Base-by-base conservation (phyloP, 2,113 vertebrate genomes). In the Chamaetylas fuelleborni region DNA sequence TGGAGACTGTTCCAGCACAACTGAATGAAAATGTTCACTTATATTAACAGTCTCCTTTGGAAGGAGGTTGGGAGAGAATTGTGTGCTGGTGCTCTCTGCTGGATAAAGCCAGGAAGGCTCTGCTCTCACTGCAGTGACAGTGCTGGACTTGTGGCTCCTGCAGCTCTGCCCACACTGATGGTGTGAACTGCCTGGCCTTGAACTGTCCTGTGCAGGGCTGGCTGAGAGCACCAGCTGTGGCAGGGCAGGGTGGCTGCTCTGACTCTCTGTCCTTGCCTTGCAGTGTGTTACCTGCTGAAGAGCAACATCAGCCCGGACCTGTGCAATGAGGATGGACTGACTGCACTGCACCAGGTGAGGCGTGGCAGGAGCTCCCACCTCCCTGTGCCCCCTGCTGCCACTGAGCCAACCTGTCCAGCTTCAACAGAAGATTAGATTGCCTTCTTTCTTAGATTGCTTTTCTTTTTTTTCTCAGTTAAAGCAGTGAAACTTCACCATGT, bases 271-370 rank as follows among this genome's bases (percentile, higher is more conserved):
- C 74, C 93, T 58, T 96, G 74, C 97, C 89, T 98, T 97, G 34
- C 98, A 99, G 99, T 99, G 25, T 98, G 98, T 70, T 99, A 99
- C 97, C 95, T 99, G 96, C 98, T 99, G 97, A 99, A 98, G 98
- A 99, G 98, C 77, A 99, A 98, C 70, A 97, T 99, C 95, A 99
- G 98, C 96, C 99, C 99, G 6, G 99, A 99, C 96, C 98, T 99
- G 91, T 99, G 99, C 97, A 99, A 99, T 3, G 99, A 99, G 96
- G 99, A 99, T 4, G 99, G 99, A 86, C 97, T 99, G 89, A 99
- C 99, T 9, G 99, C 99, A 58, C 98, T 99, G 96, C 99, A 99
- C 94, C 99, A 99, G 99, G 99, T 99, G 97, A 98, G 97, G 62
- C 18, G 0, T 50, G 70, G 40, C 29, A 58, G 56, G 57, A 40